A percentile compares a stretch with the other conserved stretches of the same genome.
Conservation (phyloP, 2,797 vertebrate genomes). For the Lepus townsendii region DNA sequence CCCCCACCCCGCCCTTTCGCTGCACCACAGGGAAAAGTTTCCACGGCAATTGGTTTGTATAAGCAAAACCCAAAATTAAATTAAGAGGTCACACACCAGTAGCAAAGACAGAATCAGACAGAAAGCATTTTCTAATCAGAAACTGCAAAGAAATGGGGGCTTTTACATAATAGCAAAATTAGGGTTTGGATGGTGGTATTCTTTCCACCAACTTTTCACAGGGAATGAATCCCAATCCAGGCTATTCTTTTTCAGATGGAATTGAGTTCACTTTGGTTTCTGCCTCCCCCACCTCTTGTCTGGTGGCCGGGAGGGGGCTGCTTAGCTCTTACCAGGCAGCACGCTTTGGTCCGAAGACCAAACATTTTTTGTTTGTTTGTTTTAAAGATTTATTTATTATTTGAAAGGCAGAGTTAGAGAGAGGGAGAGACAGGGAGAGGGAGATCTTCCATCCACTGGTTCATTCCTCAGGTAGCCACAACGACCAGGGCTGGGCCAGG, state of each 20-base stretch:
- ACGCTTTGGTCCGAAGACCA: neutral
- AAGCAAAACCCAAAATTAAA: constrained; percentile 83
- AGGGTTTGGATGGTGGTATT: constrained; percentile 86
- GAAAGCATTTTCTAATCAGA: constrained; percentile 85
- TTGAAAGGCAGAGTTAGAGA: too few species aligned
- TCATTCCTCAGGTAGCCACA: too few species aligned
- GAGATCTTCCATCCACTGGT: too few species aligned
- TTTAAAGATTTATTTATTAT: too few species aligned
- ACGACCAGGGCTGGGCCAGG: too few species aligned
- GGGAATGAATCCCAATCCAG: constrained; percentile 85
- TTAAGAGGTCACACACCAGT: constrained; percentile 81
- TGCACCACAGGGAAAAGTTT: constrained; percentile 43
- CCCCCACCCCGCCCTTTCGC: constrained; percentile 9
- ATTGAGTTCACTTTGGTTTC: constrained; percentile 86
- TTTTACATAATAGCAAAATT: constrained; percentile 87
- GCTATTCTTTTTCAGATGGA: constrained; percentile 84
- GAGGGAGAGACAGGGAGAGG: too few species aligned
- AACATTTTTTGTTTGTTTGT: too few species aligned
- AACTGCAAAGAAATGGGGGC: constrained; percentile 71
- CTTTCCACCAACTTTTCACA: constrained; percentile 88
- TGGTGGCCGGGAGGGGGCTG: constrained; percentile 61
- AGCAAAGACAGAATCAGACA: constrained; percentile 79
- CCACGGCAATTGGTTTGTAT: constrained; percentile 65
- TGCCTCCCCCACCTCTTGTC: constrained; percentile 85
- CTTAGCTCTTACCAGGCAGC: constrained; percentile 81